Evolutionary conservation across 2,888 invertebrate genomes (phyloP), one percentile per base, ranked within the genome.

Genomic region (Drosophila neutralis): DNA sequence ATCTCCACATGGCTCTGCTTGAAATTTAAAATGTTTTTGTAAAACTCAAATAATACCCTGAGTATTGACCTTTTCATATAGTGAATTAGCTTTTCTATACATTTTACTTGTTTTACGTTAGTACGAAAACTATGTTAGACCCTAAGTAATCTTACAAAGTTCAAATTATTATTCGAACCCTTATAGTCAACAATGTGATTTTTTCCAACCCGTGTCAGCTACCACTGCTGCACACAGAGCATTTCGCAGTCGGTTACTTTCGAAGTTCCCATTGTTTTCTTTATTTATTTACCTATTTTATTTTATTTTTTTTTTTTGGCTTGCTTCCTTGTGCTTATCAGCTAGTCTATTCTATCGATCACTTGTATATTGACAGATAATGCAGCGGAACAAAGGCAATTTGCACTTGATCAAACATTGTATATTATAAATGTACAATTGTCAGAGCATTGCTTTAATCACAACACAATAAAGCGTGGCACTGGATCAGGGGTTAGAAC

Each of bases 311-410:
- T 29, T 56, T 21, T 29, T 56, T 21, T 33, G 8, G 27, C 35
- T 31, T 35, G 59, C 63, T 79, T 59, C 48, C 60, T 54, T 27
- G 11, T 42, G 27, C 77, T 83, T 83, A 86, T 86, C 83, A 83
- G 15, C 45, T 15, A 24, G 63, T 18, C 13, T 38, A 29, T 33
- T 51, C 66, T 59, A 73, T 69, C 54, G 66, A 65, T 51, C 67
- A 51, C 56, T 49, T 57, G 49, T 66, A 54, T 78, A 83, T 88
- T 77, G 81, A 87, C 72, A 74, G 77, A 69, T 64, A 73, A 75
- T 78, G 59, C 79, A 74, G 29, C 69, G 82, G 62, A 73, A 83
- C 81, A 83, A 90, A 80, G 87, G 29, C 83, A 69, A 69, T 76
- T 72, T 59, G 56, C 56, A 75, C 67, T 85, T 88, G 80, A 69